These are phyloP conservation scores for Hyposoter didymator DNA, from an alignment of 2,888 invertebrate species.

Conservation along the genomic window DNA sequence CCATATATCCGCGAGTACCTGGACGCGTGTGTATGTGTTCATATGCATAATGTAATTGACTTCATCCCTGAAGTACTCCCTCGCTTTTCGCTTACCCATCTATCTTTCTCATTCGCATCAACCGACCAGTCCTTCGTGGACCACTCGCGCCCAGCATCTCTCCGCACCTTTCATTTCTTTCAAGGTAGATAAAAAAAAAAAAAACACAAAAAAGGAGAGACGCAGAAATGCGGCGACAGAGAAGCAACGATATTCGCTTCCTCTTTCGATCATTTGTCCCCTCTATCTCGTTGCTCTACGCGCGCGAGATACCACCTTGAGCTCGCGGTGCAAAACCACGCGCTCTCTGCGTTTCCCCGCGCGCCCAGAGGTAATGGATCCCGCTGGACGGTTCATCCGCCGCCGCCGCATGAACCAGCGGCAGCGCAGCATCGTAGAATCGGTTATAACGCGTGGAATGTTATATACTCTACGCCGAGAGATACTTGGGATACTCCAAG, in stretches of 20 bases:
- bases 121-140: background rate
- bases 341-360: background rate
- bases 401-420: conserved; percentile 32
- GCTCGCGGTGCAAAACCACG: conserved; percentile 38
- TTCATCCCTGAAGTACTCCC: conserved; percentile 75
- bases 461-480: conserved; percentile 53
- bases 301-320: conserved; percentile 47
- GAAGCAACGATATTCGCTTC: conserved; percentile 34
- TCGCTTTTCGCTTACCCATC: conserved; percentile 68
- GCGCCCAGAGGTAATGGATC: conserved; percentile 56
- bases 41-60: conserved; percentile 84
- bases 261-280: conserved; percentile 59
- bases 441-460: conserved; percentile 67
- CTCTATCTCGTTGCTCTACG: conserved; percentile 43
- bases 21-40: conserved; percentile 71
- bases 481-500: conserved; percentile 62
- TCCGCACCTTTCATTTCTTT: conserved; percentile 67
- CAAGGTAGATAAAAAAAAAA: conserved; percentile 31
- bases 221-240: conserved; percentile 8
- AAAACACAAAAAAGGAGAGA: background rate
- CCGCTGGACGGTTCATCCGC: conserved; percentile 55
- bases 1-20: background rate
- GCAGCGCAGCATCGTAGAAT: conserved; percentile 47
- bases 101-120: conserved; percentile 58
- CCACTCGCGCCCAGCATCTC: conserved; percentile 50